These are phyloP conservation scores for Melanotaenia pygmaea DNA, from an alignment of 2,797 vertebrate species.

Conservation along the genomic window DNA sequence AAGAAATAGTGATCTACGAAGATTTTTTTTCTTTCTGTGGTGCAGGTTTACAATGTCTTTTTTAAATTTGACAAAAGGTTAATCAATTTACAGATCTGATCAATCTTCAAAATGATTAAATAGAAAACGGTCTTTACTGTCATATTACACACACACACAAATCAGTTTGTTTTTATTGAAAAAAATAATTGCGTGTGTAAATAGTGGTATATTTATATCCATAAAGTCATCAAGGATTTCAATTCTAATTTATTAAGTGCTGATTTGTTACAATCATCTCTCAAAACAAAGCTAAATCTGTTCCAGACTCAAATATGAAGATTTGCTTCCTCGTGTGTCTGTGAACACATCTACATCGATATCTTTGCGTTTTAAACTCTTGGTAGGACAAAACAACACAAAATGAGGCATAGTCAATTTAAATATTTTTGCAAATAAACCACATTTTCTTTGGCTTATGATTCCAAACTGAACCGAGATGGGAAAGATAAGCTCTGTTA, in stretches of 20 bases:
- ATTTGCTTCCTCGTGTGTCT: no score
- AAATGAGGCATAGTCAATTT: neutral
- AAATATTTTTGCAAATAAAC: neutral
- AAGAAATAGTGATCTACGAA: neutral
- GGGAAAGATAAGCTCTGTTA: neutral
- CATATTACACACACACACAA: neutral
- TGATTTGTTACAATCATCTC: neutral
- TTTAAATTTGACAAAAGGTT: neutral
- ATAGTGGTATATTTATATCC: neutral
- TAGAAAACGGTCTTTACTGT: no score
- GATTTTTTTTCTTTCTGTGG: neutral
- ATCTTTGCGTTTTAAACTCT: neutral
- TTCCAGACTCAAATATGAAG: no score
- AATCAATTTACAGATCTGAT: neutral
- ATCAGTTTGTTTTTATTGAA: neutral
- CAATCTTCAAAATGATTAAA: neutral
- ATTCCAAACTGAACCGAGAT: neutral
- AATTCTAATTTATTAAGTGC: neutral
- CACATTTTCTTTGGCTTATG: neutral
- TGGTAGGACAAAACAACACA: neutral
- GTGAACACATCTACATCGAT: no score
- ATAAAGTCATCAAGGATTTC: neutral
- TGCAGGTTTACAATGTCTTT: neutral
- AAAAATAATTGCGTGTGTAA: neutral
- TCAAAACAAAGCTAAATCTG: neutral